These are phyloP conservation scores for Spatulosminthurus flaviceps DNA, from an alignment of 2,888 invertebrate genomes.

Conservation along the genomic window DNA sequence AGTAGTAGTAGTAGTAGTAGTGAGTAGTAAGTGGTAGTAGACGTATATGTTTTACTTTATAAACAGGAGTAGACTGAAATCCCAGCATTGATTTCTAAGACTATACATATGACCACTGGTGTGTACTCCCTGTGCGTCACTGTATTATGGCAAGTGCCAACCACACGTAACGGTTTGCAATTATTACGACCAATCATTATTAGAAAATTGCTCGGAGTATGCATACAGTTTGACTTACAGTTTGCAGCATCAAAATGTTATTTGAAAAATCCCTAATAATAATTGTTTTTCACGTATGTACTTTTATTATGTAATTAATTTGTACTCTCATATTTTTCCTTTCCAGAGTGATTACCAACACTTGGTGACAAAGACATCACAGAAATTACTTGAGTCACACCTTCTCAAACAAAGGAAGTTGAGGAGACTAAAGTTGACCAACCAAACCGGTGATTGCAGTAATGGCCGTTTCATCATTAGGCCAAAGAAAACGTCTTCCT, in stretches of 20 bases:
- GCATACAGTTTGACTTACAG: constrained; percentile 4
- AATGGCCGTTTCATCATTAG: constrained; percentile 49
- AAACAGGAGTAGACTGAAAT: constrained; percentile 36
- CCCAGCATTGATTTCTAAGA: constrained; percentile 20
- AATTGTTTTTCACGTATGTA: neutral
- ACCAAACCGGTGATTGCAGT: constrained; percentile 50
- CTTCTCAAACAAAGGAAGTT: constrained; percentile 22
- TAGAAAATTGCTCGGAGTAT: constrained; percentile 22
- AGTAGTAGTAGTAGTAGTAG: too few relatives aligned
- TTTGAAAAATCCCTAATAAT: neutral
- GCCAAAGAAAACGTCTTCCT: constrained; percentile 18
- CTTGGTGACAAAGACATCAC: constrained; percentile 32
- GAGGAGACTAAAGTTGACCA: neutral
- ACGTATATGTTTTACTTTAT: constrained; percentile 41
- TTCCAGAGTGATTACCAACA: constrained; percentile 42
- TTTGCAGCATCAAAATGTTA: constrained; percentile 10
- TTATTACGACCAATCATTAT: constrained; percentile 36
- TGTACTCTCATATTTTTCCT: constrained; percentile 5
- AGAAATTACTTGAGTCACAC: constrained; percentile 23
- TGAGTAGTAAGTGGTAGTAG: too few relatives aligned
- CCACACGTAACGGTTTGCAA: constrained; percentile 35
- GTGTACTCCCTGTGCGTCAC: neutral
- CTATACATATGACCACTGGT: neutral
- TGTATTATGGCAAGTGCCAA: constrained; percentile 21
- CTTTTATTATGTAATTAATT: constrained; percentile 10